phyloP scores from a whole-genome alignment of 2,797 vertebrate species.

The Rhabdophis nuchalis region DNA sequence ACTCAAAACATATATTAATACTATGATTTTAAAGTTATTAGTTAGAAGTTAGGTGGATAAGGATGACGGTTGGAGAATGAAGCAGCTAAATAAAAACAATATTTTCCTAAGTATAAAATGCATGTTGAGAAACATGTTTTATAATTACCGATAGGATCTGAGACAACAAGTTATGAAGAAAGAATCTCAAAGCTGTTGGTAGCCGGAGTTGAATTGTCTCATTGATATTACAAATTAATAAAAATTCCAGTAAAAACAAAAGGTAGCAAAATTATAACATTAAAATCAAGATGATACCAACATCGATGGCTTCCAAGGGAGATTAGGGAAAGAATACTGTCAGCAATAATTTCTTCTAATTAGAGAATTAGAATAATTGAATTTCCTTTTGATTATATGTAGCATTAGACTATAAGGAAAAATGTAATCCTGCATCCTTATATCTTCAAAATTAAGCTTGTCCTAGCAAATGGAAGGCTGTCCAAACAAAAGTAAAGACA shows the following conservation, averaged over 20 bases:
- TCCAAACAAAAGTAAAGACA: neutral
- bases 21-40: neutral
- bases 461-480: neutral
- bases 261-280: neutral
- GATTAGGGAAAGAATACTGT: neutral
- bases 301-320: neutral
- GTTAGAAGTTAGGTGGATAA: neutral
- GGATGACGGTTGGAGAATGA: neutral
- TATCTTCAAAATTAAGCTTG: neutral
- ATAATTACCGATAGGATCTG: neutral
- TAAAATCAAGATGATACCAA: neutral
- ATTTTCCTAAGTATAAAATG: neutral
- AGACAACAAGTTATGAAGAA: neutral
- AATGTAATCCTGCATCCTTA: neutral
- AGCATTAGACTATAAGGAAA: neutral
- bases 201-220: neutral
- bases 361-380: neutral
- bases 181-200: neutral
- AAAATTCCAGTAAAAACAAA: neutral
- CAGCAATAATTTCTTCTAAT: neutral
- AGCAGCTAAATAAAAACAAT: neutral
- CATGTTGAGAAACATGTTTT: neutral
- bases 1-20: neutral
- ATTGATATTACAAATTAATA: neutral
- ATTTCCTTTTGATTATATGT: neutral